Percentiles rank a stretch among this genome's conserved stretches.
These are phyloP conservation scores for Nibea coibor DNA, from an alignment of 2,113 vertebrate genomes.

Conservation along the genomic window DNA sequence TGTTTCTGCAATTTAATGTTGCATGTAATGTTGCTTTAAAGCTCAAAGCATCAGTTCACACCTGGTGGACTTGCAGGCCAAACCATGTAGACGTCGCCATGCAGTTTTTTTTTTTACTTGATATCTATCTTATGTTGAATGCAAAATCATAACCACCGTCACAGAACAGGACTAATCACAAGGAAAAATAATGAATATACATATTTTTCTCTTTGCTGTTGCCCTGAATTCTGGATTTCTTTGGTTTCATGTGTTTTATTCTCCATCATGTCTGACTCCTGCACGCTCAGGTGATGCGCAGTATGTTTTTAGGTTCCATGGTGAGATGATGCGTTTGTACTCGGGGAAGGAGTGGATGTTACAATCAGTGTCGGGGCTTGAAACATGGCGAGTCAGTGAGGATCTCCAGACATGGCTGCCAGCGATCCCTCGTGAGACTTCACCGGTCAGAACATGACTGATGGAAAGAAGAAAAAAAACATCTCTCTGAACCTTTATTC, in stretches of 20 bases:
- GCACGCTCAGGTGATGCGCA: constrained; percentile 21
- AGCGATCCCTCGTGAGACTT: constrained; percentile 67
- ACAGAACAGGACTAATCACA: neutral
- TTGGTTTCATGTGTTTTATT: neutral
- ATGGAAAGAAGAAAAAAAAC: constrained; percentile 21
- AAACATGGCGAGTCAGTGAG: constrained; percentile 52
- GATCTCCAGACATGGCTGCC: constrained; percentile 43
- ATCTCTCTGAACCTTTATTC: constrained; percentile 39
- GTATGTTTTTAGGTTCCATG: constrained; percentile 44
- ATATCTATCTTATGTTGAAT: neutral
- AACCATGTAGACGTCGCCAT: no score
- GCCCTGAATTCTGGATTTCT: neutral
- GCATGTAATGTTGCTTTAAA: no score
- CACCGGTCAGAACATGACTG: constrained; percentile 58
- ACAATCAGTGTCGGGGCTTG: constrained; percentile 46
- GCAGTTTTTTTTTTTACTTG: no score
- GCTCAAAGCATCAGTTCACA: no score
- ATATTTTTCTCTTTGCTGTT: neutral
- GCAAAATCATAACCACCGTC: neutral
- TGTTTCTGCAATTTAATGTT: no score
- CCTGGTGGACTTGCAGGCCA: no score
- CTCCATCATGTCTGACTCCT: constrained; percentile 3
- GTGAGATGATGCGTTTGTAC: constrained; percentile 35
- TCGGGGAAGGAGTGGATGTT: constrained; percentile 45
- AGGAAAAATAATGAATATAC: neutral